phyloP scores from a whole-genome alignment of 2,113 vertebrate species.

The Microcebus jonahi region DNA sequence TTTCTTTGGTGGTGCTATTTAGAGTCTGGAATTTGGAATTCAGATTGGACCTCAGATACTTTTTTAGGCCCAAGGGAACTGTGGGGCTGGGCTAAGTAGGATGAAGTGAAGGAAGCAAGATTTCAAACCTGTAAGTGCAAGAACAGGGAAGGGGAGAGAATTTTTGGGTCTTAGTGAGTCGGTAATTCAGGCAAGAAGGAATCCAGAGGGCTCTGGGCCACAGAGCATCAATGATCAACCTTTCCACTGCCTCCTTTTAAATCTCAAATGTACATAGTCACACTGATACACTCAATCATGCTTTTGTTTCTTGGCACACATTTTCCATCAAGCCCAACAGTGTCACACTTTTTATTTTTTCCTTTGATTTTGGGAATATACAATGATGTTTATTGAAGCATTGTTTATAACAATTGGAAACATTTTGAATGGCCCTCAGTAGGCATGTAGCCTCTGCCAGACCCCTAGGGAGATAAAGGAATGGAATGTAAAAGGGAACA shows the following conservation, averaged over 20 bases:
- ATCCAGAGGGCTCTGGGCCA: not conserved
- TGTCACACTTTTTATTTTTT: not conserved
- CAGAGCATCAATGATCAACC: not conserved
- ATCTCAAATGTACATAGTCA: not conserved
- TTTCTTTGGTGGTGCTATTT: slow-evolving; percentile 17
- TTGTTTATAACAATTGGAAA: slow-evolving; percentile 25
- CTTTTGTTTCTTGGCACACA: not conserved
- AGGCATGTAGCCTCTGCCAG: too few relatives aligned
- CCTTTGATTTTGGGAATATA: not conserved
- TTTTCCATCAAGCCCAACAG: not conserved
- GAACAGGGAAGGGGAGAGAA: not conserved
- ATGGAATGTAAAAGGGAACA: too few relatives aligned
- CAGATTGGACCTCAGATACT: not conserved
- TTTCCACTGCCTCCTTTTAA: not conserved
- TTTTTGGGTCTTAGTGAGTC: not conserved
- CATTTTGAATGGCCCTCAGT: not conserved
- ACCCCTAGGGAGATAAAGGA: too few relatives aligned
- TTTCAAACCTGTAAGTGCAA: not conserved
- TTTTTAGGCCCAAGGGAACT: not conserved
- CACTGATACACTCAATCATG: not conserved
- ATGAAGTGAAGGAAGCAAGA: not conserved
- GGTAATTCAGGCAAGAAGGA: not conserved
- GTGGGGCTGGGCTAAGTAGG: not conserved
- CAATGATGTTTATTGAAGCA: not conserved
- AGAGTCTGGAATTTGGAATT: slow-evolving; percentile 9